Conservation (phyloP, 2,113 vertebrate species). For the Trematocara macrostoma region DNA sequence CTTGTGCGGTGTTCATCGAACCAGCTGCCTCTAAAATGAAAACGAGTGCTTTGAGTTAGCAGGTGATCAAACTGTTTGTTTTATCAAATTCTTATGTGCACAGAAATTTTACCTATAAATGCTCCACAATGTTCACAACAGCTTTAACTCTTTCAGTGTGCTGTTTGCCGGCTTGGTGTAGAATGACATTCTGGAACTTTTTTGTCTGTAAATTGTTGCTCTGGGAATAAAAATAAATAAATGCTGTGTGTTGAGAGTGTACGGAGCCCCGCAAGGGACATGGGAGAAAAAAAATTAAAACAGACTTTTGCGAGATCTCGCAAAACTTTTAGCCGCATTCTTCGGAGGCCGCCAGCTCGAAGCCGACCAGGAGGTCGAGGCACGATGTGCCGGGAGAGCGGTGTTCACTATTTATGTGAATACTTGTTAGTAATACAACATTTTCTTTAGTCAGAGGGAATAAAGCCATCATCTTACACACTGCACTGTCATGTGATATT, state of each 20-base stretch:
- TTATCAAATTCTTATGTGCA: not conserved
- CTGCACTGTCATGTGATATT: not conserved
- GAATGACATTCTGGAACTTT: not conserved
- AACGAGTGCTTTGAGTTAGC: not conserved
- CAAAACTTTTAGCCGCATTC: too few species aligned
- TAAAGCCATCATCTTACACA: not conserved
- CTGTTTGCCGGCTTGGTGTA: not conserved
- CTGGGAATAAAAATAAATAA: not conserved
- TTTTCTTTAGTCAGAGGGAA: not conserved
- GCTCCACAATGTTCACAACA: not conserved
- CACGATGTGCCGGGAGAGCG: too few species aligned
- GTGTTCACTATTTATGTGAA: not conserved
- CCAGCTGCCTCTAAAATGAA: not conserved
- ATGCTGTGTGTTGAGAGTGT: not conserved
- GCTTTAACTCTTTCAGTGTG: not conserved
- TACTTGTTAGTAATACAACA: not conserved
- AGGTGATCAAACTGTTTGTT: not conserved
- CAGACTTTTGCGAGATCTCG: too few species aligned
- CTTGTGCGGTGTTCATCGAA: not conserved
- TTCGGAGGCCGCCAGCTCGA: too few species aligned
- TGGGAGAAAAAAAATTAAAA: too few species aligned
- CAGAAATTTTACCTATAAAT: not conserved
- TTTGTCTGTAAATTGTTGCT: rapidly evolving
- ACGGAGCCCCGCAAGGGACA: too few species aligned
- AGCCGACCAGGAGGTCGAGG: too few species aligned